A percentile compares a stretch with the other conserved stretches of the same genome.
phyloP scores from a whole-genome alignment of 64 coral and sea anemone species.

The Porites lutea region DNA sequence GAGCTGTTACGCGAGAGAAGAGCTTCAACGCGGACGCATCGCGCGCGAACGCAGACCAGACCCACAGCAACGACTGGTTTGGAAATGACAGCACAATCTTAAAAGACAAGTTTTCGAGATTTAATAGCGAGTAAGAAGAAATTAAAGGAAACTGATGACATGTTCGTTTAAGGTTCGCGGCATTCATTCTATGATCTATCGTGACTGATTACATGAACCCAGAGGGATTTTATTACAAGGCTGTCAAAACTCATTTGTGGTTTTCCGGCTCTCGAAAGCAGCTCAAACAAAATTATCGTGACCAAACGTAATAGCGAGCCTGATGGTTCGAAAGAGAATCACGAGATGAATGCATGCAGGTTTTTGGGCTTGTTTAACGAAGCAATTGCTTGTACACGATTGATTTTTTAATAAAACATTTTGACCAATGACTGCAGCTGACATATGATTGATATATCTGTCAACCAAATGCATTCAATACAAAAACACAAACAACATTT shows the following conservation, averaged over 20 bases:
- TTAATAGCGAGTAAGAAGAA: neutral
- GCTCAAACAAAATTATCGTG: neutral
- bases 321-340: no score
- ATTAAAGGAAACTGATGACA: neutral
- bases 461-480: no score
- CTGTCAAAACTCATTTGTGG: no score
- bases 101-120: neutral
- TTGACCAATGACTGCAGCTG: no score
- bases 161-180: neutral
- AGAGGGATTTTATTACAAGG: neutral
- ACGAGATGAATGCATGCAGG: no score
- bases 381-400: no score
- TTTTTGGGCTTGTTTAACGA: no score
- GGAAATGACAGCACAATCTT: neutral
- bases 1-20: neutral
- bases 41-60: neutral
- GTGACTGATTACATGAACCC: neutral
- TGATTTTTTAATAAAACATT: no score
- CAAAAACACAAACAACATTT: no score
- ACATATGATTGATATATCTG: no score
- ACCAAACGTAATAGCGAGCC: no score
- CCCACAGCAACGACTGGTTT: constrained; percentile 6
- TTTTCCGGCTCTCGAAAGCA: neutral
- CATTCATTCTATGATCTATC: neutral
- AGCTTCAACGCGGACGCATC: neutral